These are phyloP conservation scores for Schizopygopsis pylzovi DNA, from an alignment of 2,797 vertebrate genomes.

Conservation along the genomic window DNA sequence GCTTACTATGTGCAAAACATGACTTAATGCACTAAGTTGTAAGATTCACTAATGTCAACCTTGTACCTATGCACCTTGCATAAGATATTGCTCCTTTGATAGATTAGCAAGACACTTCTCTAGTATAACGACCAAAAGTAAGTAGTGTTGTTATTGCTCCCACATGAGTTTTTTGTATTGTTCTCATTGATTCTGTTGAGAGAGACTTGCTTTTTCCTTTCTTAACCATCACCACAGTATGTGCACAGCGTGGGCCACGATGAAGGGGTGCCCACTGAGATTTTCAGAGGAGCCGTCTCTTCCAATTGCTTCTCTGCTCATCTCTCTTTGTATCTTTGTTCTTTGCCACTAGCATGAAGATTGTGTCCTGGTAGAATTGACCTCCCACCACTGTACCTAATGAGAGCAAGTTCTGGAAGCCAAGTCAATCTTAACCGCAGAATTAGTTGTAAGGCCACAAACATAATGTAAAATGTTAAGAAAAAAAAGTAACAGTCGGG, in stretches of 20 bases:
- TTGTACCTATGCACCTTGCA: conserved; percentile 24
- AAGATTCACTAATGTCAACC: background rate
- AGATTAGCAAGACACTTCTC: background rate
- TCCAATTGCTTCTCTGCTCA: background rate
- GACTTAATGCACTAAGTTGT: conserved; percentile 13
- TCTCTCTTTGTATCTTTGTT: conserved; percentile 12
- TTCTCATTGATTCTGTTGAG: background rate
- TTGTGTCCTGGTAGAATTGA: conserved; percentile 22
- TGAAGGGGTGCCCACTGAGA: conserved; percentile 29
- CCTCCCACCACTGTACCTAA: conserved; percentile 33
- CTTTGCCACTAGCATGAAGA: background rate
- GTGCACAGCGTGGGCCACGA: background rate
- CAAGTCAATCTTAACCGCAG: background rate
- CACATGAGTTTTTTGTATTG: background rate
- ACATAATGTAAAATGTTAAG: background rate
- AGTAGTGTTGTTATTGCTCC: background rate
- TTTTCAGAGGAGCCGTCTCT: conserved; percentile 3
- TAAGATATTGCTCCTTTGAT: background rate
- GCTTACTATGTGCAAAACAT: conserved; percentile 13
- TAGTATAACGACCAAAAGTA: background rate
- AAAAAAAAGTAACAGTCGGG: background rate
- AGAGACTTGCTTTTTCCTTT: conserved; percentile 4
- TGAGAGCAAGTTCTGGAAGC: conserved; percentile 23
- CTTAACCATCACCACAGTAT: conserved; percentile 9
- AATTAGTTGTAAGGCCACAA: background rate